A percentile compares a stretch with the other conserved stretches of the same genome.
Conservation (phyloP, 1,140 invertebrate genomes). For the Phortica variegata region DNA sequence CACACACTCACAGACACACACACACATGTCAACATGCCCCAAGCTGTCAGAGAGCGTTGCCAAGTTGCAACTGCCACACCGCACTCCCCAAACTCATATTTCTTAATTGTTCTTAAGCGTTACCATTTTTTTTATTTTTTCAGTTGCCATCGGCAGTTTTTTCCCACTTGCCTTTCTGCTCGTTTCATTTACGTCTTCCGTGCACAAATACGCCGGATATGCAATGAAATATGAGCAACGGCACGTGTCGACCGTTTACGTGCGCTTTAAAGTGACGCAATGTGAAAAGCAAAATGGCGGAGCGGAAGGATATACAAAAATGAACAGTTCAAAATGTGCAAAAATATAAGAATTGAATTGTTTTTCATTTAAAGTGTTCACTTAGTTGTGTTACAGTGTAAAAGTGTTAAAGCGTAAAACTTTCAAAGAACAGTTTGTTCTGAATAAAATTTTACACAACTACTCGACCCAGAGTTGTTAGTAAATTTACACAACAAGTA, state of each 20-base stretch:
- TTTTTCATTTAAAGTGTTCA: background rate
- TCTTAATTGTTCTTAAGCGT: background rate
- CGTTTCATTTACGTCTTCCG: constrained; percentile 25
- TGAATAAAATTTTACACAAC: too few relatives aligned
- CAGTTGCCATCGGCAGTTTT: too few relatives aligned
- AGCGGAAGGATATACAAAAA: background rate
- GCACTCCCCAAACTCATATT: constrained; percentile 4
- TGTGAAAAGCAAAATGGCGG: background rate
- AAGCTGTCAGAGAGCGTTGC: background rate
- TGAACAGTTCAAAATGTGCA: background rate
- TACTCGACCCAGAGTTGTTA: too few relatives aligned
- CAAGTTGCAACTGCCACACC: constrained; percentile 11
- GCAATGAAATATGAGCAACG: constrained; percentile 34
- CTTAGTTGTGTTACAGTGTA: background rate
- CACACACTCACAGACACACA: constrained; percentile 7
- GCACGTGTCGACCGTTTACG: too few relatives aligned
- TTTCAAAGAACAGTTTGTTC: constrained; percentile 9
- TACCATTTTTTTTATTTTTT: constrained; percentile 8
- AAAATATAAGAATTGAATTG: background rate
- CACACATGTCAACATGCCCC: background rate
- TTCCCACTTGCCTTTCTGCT: constrained; percentile 13
- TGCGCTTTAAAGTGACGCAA: too few relatives aligned
- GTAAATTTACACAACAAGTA: too few relatives aligned
- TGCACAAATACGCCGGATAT: constrained; percentile 52
- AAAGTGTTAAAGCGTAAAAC: constrained; percentile 15